phyloP scores from a whole-genome alignment of 2,888 invertebrate species.

The Andrena camellia region DNA sequence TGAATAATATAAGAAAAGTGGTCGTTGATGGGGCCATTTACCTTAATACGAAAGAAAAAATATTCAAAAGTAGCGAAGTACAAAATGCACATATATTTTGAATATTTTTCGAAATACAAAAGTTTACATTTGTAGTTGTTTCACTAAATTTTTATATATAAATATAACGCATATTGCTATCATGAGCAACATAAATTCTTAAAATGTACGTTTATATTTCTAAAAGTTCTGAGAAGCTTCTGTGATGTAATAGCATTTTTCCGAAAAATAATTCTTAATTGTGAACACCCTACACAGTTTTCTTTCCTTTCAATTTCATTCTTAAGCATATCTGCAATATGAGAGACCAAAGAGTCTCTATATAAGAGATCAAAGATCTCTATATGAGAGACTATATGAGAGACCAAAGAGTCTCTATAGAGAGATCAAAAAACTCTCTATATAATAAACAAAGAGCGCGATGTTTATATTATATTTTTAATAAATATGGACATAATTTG shows the following conservation, averaged over 20 bases:
- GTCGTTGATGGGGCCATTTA: neutral
- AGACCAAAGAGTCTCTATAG: no score
- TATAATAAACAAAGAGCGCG: no score
- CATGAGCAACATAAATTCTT: neutral
- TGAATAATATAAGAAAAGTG: neutral
- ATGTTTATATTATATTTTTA: no score
- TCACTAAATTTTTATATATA: conserved; percentile 16
- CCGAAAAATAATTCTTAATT: no score
- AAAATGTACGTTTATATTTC: conserved; percentile 28
- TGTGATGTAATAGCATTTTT: neutral
- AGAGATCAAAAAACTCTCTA: neutral
- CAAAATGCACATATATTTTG: conserved; percentile 52
- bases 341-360: neutral
- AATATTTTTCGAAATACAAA: conserved; percentile 39
- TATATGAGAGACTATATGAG: no score
- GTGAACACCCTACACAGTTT: neutral
- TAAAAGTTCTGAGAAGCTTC: conserved; percentile 2
- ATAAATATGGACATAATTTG: no score
- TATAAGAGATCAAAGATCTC: no score
- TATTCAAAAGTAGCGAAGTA: conserved; percentile 26
- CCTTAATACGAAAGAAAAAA: neutral
- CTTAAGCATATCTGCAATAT: conserved; percentile 10
- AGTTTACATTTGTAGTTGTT: conserved; percentile 40
- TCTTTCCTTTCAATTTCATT: neutral
- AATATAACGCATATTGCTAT: conserved; percentile 10